Base-by-base conservation (phyloP, 2,797 vertebrate genomes). In the Anguilla pacifica region DNA sequence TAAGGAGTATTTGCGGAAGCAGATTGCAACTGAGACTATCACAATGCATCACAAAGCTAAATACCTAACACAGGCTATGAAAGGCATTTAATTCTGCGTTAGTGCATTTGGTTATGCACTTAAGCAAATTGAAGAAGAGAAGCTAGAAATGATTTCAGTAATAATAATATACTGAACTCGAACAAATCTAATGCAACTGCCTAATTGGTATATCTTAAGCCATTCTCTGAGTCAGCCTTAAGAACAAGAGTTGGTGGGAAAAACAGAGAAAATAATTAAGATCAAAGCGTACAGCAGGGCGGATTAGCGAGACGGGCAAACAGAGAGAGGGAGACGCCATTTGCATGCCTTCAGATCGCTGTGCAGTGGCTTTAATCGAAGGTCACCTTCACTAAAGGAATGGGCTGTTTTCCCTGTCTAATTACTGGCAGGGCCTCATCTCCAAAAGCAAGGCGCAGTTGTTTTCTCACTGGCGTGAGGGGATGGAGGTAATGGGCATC, bases 301-400 rank as follows among this genome's bases (percentile, higher is more conserved):
- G 70, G 85, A 86, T 86, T 86, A 86, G 13, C 59, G 51, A 55
- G 49, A 39, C 2, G 46, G 46, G 70, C 17, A 86, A 86, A 59
- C 46, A 86, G 67, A n/a, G 28, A 55, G 85, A 39, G 28, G 72
- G 19, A 79, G 72, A 86, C 59, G 85, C 35, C 43, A 86, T 86
- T 72, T 70, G 1, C 25, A 72, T 31, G 85, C 61, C 85, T 72
- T 70, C 28, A 86, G 85, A 86, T 77, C 85, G 43, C 51, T 77
- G 25, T 35, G 64, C 67, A 70, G 25, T 59, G 51, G 49, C 28
- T 59, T 70, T 86, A 86, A 86, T 86, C 70, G 72, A 86, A 86
- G 85, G 85, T 86, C 51, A 86, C 85, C 70, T 77, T 86, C 85
- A 17, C 70, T 17, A 53, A 79, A 86, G 85, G 85, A 86, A 67